Base-by-base conservation (phyloP, 2,888 invertebrate genomes). In the Oscheius sp. region DNA sequence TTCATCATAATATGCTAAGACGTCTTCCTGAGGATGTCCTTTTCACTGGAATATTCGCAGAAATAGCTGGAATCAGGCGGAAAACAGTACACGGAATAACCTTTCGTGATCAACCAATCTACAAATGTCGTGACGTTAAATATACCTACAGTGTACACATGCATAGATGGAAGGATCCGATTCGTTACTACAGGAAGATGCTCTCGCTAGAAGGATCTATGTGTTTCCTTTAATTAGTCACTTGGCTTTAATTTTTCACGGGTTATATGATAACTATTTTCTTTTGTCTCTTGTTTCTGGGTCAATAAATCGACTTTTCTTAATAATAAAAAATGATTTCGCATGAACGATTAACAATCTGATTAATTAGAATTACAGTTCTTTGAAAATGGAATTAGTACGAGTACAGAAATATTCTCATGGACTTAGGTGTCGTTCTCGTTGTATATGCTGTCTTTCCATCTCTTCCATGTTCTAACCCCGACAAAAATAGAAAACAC, bases 21-120 rank as follows among this genome's bases (percentile, higher is more conserved):
- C 68, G 69, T 33, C 66, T 76, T 2, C 72, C 77, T 0, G 77
- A 78, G 70, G 78, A 78, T 56, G 76, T 76, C 33, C 57, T 78
- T 1, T 68, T 76, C 65, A 78, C 71, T 1, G 78, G 78, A 17
- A 71, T 78, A 28, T 68, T 77, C 0, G 73, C 77, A 9, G 73
- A 75, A 33, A 57, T 41, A 0, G 72, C 73, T 2, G 72, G 69
- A 2, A 65, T 74, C 36, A 28, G 59, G 33, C 59, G 76, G 8
- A 68, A 68, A 33, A 72, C 71, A 47, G 65, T 74, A 32, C 64
- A 44, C n/a, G 74, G 71, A 17, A 63, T 76, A 20, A 72, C 72
- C 9, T 76, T 76, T 44, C 70, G 71, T 38, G 73, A 73, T 45
- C 68, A 69, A n/a, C 76, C 76, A 1, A 66, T 72, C 41, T 76